Base-by-base conservation (phyloP, 2,113 vertebrate species). In the Zingel zingel region DNA sequence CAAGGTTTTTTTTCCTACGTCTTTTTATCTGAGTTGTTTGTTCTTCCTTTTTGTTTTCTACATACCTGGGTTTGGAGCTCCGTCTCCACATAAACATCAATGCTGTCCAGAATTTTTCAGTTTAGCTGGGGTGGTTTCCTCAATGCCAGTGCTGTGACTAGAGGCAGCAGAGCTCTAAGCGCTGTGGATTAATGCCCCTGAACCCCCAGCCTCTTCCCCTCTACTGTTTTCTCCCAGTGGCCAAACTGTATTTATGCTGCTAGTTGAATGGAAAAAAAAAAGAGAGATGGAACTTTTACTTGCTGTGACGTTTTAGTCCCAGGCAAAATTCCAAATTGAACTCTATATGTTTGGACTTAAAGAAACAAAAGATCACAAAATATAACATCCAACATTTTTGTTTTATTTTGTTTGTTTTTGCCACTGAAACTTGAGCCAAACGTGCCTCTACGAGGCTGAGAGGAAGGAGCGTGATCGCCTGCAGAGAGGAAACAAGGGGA, bases 271-370 rank as follows among this genome's bases (percentile, higher is more conserved):
- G 95, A 89, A 89, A 89, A 86, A 36, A 89, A 89, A 86, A 36
- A 70, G 95, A 93, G 92, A 91, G 86, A 88, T 92, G 93, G 94
- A 95, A 94, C 96, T 97, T 95, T 94, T 91, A 94, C 90, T 97
- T 97, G 97, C 98, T 99, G 98, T 97, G 98, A 99, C 98, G 98
- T 99, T 99, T 99, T 99, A 99, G 98, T 99, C 98, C 97, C 98
- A 98, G 97, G 97, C 97, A 96, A 97, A 98, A 98, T 98, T 98
- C 97, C 97, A 98, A 99, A 89, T 92, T 96, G 96, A 97, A 97
- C 96, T 98, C 96, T 97, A 74, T 78, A 71, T 97, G 97, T 98
- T 97, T 98, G 97, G 96, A 95, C 90, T 94, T 94, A 57, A 84
- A 85, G 76, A 80, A 86, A 86, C 69, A 89, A 83, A 89, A 88